Percentiles rank a stretch among this genome's conserved stretches.
Evolutionary conservation across 2,113 vertebrate genomes (phyloP).

Genomic region (Crypturellus undulatus): DNA sequence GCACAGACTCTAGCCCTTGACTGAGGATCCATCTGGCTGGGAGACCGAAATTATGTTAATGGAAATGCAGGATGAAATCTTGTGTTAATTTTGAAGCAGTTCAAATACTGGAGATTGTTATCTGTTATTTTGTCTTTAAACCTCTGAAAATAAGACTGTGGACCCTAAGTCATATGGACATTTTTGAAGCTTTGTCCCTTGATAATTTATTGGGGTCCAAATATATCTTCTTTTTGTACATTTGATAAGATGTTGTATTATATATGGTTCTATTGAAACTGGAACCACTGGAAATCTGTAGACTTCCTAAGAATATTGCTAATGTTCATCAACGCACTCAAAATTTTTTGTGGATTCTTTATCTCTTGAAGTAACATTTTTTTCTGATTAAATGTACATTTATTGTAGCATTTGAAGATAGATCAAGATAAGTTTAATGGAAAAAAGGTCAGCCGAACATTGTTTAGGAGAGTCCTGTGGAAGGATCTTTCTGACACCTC

Average conservation of each 20-base stretch:
- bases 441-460: neutral
- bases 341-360: neutral
- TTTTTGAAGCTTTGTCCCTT: neutral
- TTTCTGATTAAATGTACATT: slow-evolving; percentile 32
- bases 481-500: neutral
- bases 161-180: neutral
- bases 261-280: neutral
- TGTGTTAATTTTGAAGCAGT: neutral
- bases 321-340: neutral
- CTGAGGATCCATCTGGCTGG: neutral
- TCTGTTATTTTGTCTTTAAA: neutral
- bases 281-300: neutral
- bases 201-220: neutral
- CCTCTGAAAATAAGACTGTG: neutral
- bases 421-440: slow-evolving; percentile 19
- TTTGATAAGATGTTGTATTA: neutral
- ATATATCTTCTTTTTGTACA: neutral
- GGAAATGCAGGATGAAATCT: neutral
- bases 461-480: neutral
- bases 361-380: neutral
- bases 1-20: fast-evolving
- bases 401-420: slow-evolving; percentile 7
- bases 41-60: neutral
- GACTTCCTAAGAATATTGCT: neutral
- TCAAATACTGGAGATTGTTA: neutral